Conservation (phyloP, 92 coral and sea anemone species). For the Actinostola sp. region DNA sequence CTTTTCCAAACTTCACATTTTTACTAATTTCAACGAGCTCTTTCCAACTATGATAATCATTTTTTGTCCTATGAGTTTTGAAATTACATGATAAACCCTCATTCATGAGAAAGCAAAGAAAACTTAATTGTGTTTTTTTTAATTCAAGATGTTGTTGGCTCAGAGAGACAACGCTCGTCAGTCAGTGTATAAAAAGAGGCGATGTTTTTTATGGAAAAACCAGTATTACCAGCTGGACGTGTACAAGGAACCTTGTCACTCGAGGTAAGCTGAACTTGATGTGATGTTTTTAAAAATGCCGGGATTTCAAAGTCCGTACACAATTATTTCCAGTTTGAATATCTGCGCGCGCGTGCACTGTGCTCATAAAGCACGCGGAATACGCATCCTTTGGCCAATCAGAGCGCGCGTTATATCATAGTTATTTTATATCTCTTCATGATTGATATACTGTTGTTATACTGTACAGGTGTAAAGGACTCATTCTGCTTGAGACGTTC, state of each 20-base stretch:
- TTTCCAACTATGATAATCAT: too few species aligned
- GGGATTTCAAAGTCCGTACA: too few species aligned
- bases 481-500: conserved; percentile 85
- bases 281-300: too few species aligned
- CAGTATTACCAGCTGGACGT: conserved; percentile 93
- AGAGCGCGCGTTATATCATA: too few species aligned
- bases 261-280: conserved; percentile 47
- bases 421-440: not conserved
- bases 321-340: not conserved
- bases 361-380: too few species aligned
- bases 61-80: too few species aligned
- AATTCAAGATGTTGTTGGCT: conserved; percentile 51
- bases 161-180: conserved; percentile 79
- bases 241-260: conserved; percentile 83
- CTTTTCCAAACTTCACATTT: too few species aligned
- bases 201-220: conserved; percentile 90
- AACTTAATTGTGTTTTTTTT: not conserved
- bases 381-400: too few species aligned
- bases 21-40: too few species aligned
- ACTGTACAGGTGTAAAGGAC: conserved; percentile 82
- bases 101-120: too few species aligned
- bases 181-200: conserved; percentile 78
- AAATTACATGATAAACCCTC: too few species aligned
- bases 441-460: not conserved
- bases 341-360: too few species aligned